phyloP scores from a whole-genome alignment of 2,888 invertebrate genomes.

The Acanthosepion pharaonis region DNA sequence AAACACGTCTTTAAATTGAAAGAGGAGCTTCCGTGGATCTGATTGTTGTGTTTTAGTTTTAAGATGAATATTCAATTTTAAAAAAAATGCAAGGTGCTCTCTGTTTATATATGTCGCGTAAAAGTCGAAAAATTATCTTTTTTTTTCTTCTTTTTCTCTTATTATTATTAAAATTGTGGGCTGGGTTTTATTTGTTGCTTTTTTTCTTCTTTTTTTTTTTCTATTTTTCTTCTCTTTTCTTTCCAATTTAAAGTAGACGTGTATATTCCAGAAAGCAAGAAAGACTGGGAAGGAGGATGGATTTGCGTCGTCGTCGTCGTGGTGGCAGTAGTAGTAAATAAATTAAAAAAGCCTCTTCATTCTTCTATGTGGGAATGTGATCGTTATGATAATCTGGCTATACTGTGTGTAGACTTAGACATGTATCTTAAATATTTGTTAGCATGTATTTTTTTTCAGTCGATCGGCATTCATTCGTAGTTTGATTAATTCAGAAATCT shows the following conservation, averaged over 20 bases:
- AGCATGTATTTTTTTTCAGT: background rate
- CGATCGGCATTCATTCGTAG: background rate
- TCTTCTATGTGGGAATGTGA: background rate
- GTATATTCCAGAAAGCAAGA: constrained; percentile 11
- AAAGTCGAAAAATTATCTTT: background rate
- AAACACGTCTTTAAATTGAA: no score
- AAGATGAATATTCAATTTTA: no score
- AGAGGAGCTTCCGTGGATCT: no score
- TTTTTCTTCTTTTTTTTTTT: background rate
- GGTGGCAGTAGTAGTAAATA: background rate
- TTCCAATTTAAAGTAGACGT: background rate
- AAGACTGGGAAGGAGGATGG: background rate
- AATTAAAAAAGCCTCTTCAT: background rate
- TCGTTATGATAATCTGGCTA: background rate
- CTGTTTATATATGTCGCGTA: background rate
- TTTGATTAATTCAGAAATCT: background rate
- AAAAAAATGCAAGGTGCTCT: background rate
- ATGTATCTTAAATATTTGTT: background rate
- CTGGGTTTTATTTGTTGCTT: background rate
- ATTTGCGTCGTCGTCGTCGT: background rate
- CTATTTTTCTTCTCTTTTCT: constrained; percentile 4
- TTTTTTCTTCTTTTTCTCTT: background rate
- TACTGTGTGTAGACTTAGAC: background rate
- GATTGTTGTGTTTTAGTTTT: no score
- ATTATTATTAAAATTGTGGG: background rate